Evolutionary conservation across 2,888 invertebrate genomes (phyloP).

Genomic region (Amiota communis): DNA sequence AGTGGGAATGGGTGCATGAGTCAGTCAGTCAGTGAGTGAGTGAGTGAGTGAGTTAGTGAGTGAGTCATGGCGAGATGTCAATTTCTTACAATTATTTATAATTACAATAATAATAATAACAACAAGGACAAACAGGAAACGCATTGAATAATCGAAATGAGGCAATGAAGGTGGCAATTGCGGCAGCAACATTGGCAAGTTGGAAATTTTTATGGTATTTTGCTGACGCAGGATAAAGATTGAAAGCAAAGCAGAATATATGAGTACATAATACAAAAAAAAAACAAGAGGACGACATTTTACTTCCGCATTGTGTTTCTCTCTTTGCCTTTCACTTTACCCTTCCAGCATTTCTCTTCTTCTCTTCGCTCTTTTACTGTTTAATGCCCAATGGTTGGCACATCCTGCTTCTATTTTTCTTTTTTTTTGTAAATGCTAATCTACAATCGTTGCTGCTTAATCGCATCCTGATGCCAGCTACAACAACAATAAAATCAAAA

Average conservation of each 20-base stretch:
- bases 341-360: neutral
- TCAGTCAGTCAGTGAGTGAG: slow-evolving; percentile 24
- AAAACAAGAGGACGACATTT: neutral
- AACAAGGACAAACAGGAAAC: slow-evolving; percentile 39
- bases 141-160: slow-evolving; percentile 36
- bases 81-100: slow-evolving; percentile 62
- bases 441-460: slow-evolving; percentile 49
- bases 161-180: neutral
- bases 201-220: slow-evolving; percentile 3
- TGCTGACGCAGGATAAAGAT: slow-evolving; percentile 44
- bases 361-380: neutral
- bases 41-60: neutral
- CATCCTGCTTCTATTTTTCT: neutral
- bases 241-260: neutral
- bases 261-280: neutral
- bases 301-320: slow-evolving; percentile 19
- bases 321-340: no score
- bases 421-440: slow-evolving; percentile 16
- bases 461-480: slow-evolving; percentile 41
- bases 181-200: no score
- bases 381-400: neutral
- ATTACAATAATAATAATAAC: slow-evolving; percentile 61
- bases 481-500: no score
- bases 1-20: slow-evolving; percentile 33
- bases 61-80: slow-evolving; percentile 49